Conservation (phyloP, 2,113 vertebrate genomes). For the Phyllostomus hastatus region DNA sequence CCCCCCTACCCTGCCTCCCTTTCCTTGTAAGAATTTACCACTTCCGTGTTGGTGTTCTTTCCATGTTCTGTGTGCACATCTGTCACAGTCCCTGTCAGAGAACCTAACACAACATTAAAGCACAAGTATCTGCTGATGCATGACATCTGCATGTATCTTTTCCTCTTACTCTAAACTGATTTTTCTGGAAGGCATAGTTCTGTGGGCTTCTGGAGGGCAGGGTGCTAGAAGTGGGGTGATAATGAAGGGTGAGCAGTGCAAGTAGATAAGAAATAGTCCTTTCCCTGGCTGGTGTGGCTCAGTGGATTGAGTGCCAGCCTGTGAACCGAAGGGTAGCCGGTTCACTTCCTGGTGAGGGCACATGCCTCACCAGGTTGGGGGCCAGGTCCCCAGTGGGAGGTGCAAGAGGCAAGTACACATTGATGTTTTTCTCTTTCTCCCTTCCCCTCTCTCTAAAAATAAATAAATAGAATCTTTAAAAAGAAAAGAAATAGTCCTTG, state of each 20-base stretch:
- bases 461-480: too few relatives aligned
- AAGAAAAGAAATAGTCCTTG: neutral
- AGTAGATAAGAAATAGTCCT: neutral
- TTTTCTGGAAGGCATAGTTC: neutral
- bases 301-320: too few relatives aligned
- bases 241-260: neutral
- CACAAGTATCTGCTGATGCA: neutral
- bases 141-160: neutral
- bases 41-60: neutral
- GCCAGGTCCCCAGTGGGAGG: too few relatives aligned
- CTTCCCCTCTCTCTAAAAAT: too few relatives aligned
- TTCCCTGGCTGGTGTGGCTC: neutral
- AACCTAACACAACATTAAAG: neutral
- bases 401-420: too few relatives aligned
- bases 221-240: neutral
- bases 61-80: neutral
- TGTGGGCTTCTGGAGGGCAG: neutral
- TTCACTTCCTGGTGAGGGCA: too few relatives aligned
- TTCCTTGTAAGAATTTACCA: neutral
- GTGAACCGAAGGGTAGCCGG: too few relatives aligned
- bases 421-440: too few relatives aligned
- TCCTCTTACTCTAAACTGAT: neutral
- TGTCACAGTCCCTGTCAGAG: neutral
- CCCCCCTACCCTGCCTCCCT: neutral
- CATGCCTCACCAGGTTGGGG: too few relatives aligned